Conservation (phyloP, 2,888 invertebrate species). For the Noctua comes region DNA sequence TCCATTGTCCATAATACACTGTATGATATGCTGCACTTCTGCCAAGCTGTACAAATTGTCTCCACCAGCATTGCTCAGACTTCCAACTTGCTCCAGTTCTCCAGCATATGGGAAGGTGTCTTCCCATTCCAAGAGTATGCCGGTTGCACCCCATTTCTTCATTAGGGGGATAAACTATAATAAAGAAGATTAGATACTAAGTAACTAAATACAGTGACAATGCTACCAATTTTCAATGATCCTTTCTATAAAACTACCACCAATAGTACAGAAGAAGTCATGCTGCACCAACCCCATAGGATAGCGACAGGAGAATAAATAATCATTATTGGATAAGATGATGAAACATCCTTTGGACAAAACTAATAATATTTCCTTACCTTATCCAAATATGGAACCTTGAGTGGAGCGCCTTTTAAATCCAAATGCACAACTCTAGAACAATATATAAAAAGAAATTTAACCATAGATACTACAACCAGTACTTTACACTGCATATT, state of each 20-base stretch:
- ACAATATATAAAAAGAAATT: conserved; percentile 8
- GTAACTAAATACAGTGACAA: not conserved
- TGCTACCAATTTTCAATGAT: not conserved
- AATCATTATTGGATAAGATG: not conserved
- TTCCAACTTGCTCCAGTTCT: conserved; percentile 91
- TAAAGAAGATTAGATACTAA: not conserved
- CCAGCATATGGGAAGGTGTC: conserved; percentile 96
- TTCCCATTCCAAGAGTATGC: conserved; percentile 96
- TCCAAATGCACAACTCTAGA: conserved; percentile 93
- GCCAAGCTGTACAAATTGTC: conserved; percentile 92
- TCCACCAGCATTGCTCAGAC: conserved; percentile 86
- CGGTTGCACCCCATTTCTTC: conserved; percentile 93
- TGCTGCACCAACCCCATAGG: not conserved
- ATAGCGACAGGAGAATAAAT: not conserved
- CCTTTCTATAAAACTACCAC: not conserved
- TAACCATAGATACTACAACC: not conserved
- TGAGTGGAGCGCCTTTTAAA: conserved; percentile 95
- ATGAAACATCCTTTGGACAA: not conserved
- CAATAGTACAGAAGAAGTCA: not conserved
- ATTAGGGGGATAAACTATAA: conserved; percentile 73
- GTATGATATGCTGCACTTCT: conserved; percentile 92
- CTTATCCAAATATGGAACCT: conserved; percentile 90
- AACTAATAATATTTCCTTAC: conserved; percentile 67
- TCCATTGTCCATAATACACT: conserved; percentile 91
- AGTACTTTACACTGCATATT: not conserved